A percentile compares a stretch with the other conserved stretches of the same genome.
These are phyloP conservation scores for Samia ricini DNA, from an alignment of 1,140 invertebrate genomes.

Conservation along the genomic window DNA sequence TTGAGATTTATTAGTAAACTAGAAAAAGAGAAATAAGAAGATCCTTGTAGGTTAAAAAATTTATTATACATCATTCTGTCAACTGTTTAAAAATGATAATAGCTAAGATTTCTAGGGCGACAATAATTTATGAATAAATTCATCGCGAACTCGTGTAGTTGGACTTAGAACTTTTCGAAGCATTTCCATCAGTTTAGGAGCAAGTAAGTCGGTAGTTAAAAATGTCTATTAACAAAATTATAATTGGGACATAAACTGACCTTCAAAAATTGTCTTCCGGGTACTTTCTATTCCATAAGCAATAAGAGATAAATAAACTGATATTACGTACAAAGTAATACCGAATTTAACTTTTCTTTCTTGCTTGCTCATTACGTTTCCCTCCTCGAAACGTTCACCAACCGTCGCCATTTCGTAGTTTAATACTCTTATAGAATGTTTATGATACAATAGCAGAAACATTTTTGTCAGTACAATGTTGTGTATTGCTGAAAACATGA, in stretches of 20 bases:
- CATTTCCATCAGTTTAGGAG: too few species aligned
- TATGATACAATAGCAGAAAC: constrained; percentile 54
- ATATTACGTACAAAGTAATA: constrained; percentile 48
- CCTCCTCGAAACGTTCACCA: constrained; percentile 51
- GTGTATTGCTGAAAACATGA: constrained; percentile 66
- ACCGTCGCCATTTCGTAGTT: constrained; percentile 57
- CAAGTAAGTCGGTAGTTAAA: too few species aligned
- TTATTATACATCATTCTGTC: too few species aligned
- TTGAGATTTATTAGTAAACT: too few species aligned
- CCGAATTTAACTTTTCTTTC: constrained; percentile 54
- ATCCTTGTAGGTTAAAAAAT: too few species aligned
- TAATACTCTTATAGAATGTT: constrained; percentile 60
- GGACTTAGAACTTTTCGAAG: too few species aligned
- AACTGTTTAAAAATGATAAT: too few species aligned
- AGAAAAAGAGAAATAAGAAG: too few species aligned
- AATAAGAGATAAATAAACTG: constrained; percentile 56
- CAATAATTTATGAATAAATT: too few species aligned
- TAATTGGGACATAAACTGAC: constrained; percentile 28
- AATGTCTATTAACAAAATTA: too few species aligned
- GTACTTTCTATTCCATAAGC: constrained; percentile 60
- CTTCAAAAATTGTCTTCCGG: constrained; percentile 49
- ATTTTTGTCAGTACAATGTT: constrained; percentile 67
- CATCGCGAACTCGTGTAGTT: too few species aligned
- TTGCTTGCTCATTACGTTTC: constrained; percentile 49
- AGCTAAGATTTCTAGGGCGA: too few species aligned